Evolutionary conservation across 2,797 vertebrate species (phyloP).

Genomic region (Tapera naevia): DNA sequence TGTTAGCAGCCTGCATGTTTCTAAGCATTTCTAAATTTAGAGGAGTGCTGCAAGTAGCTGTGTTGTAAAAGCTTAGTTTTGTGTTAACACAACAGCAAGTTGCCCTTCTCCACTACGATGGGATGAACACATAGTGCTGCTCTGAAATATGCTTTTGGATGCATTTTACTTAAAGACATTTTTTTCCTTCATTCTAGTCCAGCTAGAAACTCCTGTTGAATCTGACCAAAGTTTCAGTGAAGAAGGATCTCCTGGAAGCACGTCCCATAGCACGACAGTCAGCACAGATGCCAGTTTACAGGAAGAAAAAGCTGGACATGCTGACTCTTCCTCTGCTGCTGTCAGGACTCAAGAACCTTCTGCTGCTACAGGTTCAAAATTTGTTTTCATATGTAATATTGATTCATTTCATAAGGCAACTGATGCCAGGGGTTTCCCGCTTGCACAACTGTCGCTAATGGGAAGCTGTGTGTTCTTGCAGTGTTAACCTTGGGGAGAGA

Average conservation of each 20-base stretch:
- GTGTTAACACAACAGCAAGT: neutral
- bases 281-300: constrained; percentile 53
- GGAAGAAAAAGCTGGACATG: constrained; percentile 71
- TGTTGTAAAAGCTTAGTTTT: neutral
- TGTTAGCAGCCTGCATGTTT: neutral
- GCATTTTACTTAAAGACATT: neutral
- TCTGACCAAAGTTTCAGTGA: constrained; percentile 64
- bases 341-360: constrained; percentile 67
- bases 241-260: constrained; percentile 51
- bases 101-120: neutral
- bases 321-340: constrained; percentile 30
- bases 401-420: neutral
- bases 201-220: constrained; percentile 63
- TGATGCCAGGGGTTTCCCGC: neutral
- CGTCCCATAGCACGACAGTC: constrained; percentile 18
- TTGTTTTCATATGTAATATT: constrained; percentile 8
- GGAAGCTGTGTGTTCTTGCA: neutral
- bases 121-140: neutral
- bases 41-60: neutral
- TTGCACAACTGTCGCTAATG: neutral
- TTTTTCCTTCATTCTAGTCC: constrained; percentile 52
- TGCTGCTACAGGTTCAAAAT: constrained; percentile 73
- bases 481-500: neutral
- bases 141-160: neutral
- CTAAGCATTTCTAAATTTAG: neutral